Conservation (phyloP, 1,140 invertebrate species). For the Onthophagus taurus region DNA sequence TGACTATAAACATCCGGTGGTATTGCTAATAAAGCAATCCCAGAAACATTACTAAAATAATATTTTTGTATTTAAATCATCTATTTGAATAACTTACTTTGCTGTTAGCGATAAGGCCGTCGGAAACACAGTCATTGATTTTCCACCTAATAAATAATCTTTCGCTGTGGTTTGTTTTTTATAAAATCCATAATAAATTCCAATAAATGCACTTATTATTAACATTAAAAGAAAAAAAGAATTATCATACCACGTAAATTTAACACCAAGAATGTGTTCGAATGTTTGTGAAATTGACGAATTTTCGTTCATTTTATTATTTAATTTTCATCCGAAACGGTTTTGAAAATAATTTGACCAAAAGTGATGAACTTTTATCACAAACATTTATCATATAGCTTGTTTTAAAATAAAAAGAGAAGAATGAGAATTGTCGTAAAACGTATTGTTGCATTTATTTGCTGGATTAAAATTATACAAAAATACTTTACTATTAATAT, state of each 20-base stretch:
- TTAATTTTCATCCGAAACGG: no score
- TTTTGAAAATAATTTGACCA: no score
- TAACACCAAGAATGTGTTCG: no score
- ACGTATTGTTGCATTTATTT: no score
- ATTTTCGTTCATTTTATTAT: no score
- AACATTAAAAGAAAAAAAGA: slow-evolving; percentile 45
- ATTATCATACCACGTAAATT: slow-evolving; percentile 39
- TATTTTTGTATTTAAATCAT: slow-evolving; percentile 6
- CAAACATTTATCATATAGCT: no score
- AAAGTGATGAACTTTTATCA: no score
- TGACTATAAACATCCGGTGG: slow-evolving; percentile 59
- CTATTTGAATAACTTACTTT: slow-evolving; percentile 36
- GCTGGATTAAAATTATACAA: no score
- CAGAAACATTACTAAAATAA: slow-evolving; percentile 60
- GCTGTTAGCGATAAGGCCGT: slow-evolving; percentile 49
- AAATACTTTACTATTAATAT: no score
- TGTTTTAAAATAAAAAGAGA: no score
- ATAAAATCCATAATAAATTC: slow-evolving; percentile 52
- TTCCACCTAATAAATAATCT: slow-evolving; percentile 53
- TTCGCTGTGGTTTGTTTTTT: slow-evolving; percentile 43
- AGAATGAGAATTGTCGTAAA: no score
- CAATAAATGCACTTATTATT: slow-evolving; percentile 46
- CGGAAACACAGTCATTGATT: slow-evolving; percentile 47
- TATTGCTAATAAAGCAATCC: slow-evolving; percentile 64
- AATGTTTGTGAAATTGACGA: no score